Evolutionary conservation across 64 coral and sea anemone species (phyloP).

Genomic region (Dendrophyllia cribrosa): DNA sequence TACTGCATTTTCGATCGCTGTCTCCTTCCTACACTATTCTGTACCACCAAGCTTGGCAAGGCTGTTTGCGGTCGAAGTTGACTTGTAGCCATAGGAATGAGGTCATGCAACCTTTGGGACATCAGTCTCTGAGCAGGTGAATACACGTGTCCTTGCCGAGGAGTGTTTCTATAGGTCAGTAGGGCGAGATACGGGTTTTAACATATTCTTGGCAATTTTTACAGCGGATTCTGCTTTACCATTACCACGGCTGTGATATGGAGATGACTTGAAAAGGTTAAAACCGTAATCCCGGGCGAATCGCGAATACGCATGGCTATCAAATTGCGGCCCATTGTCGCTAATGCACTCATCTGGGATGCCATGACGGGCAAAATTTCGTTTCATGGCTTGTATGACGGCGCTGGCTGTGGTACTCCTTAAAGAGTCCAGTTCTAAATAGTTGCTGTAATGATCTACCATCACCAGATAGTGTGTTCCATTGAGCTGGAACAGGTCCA

Average conservation of each 20-base stretch:
- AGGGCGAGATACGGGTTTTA: constrained; percentile 53
- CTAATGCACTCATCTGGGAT: constrained; percentile 15
- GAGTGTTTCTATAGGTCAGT: constrained; percentile 53
- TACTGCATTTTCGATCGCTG: neutral
- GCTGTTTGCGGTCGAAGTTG: neutral
- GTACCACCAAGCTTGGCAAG: neutral
- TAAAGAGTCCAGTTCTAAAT: constrained; percentile 45
- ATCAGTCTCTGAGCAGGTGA: constrained; percentile 46
- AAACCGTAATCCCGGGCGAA: constrained; percentile 54
- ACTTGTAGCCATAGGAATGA: neutral
- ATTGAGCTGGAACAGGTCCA: constrained; percentile 48
- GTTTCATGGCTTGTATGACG: neutral
- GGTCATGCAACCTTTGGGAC: neutral
- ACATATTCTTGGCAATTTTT: constrained; percentile 49
- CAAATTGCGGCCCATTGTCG: constrained; percentile 43
- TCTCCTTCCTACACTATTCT: constrained; percentile 20
- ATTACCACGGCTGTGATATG: constrained; percentile 54
- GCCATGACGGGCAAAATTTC: no score
- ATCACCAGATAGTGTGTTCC: constrained; percentile 67
- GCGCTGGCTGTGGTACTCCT: neutral
- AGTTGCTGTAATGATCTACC: constrained; percentile 65
- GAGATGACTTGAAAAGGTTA: constrained; percentile 29
- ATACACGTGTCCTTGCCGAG: constrained; percentile 34
- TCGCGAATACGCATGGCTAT: constrained; percentile 35
- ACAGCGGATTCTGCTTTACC: constrained; percentile 49